A percentile compares a stretch with the other conserved stretches of the same genome.
phyloP scores from a whole-genome alignment of 2,113 vertebrate genomes.

The Bubo blakistoni region DNA sequence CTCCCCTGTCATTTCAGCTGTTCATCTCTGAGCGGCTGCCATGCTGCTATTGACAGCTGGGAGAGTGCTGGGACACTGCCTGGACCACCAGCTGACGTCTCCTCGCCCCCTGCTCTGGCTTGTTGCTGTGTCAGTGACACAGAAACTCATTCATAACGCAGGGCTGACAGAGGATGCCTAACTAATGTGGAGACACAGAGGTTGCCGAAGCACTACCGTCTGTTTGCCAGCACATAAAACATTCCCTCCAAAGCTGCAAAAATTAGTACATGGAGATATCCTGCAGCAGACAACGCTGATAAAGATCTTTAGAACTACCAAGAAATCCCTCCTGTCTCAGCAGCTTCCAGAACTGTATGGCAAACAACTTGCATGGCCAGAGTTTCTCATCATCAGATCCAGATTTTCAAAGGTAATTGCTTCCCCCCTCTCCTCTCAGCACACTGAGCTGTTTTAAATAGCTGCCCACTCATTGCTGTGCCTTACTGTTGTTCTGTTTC shows the following conservation, averaged over 20 bases:
- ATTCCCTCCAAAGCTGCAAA: background rate
- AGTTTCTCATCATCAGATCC: background rate
- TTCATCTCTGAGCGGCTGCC: background rate
- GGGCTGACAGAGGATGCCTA: background rate
- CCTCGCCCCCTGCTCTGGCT: background rate
- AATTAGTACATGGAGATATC: background rate
- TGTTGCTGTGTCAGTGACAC: background rate
- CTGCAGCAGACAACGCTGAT: background rate
- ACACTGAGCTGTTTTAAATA: background rate
- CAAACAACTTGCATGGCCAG: background rate
- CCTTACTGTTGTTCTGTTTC: background rate
- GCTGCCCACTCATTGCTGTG: background rate
- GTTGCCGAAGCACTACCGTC: background rate
- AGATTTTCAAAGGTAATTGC: conserved; percentile 1
- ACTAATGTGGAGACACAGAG: background rate
- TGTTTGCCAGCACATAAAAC: conserved; percentile 16
- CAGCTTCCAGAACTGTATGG: background rate
- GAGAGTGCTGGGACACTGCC: background rate
- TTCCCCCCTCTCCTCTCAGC: background rate
- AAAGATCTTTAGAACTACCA: background rate
- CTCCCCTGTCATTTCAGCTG: conserved; percentile 59
- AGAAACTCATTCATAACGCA: background rate
- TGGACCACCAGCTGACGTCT: conserved; percentile 43
- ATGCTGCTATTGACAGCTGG: conserved; percentile 58
- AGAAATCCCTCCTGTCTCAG: background rate